Evolutionary conservation across 2,113 vertebrate species (phyloP), one percentile per base, ranked within the genome.

Genomic region (Sebastes fasciatus): DNA sequence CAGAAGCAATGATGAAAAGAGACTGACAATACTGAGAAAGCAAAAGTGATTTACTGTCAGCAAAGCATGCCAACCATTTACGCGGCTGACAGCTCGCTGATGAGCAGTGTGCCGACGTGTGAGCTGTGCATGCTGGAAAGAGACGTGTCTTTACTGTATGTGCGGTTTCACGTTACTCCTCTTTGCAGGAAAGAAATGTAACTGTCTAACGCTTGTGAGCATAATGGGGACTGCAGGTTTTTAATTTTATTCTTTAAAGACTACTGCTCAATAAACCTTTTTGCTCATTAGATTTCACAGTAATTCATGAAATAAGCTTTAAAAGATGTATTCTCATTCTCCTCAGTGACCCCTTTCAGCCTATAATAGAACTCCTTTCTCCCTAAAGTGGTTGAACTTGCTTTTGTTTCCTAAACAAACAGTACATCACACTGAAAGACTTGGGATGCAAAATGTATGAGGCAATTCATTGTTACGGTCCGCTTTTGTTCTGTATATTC

Each of bases 41-140:
- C 43, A 40, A 48, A 43, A 45, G 8, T 42, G 45, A 46, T 48
- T 70, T 54, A 64, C 57, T 64, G 68, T 46, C 65, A 42, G 74
- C 43, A 4, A 7, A 13, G 62, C n/a, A 16, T 42, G 45, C 3
- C 21, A 74, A 19, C 21, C 1, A 16, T 51, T 73, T 34, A 26
- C 49, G 13, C 19, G 0, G n/a, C 26, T 3, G 52, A 54, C 66
- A 72, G 21, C 65, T 66, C 23, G 23, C 14, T 72, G 42, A 66
- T 34, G 9, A 2, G 9, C 65, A n/a, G 57, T 34, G 21, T 7
- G 19, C 43, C 40, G 74, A 14, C 45, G 34, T 34, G 34, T 34
- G 34, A 34, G 34, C 34, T 34, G 34, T 34, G 34, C 34, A 6
- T 2, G 8, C 4, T n/a, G n/a, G 43, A 21, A 26, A 74, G 64